Evolutionary conservation across 2,888 invertebrate species (phyloP), one percentile per base, ranked within the genome.

Genomic region (Hirtodrosophila confusa): DNA sequence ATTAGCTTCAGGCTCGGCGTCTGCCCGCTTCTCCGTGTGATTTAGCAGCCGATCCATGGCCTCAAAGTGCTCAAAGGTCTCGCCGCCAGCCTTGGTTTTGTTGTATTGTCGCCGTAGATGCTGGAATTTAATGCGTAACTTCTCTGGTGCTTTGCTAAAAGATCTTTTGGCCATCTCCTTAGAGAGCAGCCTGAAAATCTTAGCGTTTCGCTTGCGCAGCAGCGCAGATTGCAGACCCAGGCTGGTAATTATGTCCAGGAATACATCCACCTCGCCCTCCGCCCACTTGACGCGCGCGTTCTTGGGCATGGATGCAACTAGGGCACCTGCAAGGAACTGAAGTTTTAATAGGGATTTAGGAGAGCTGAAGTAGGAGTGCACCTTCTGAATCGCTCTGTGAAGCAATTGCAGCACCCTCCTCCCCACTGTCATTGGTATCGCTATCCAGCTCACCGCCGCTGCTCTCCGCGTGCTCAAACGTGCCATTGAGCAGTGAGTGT

Each of bases 121-220:
- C 49, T 87, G 85, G 17, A 66, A 82, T 6, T 82, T 87, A 8
- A 75, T 82, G 51, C 83, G 87, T 40, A 87, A 9, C 73, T 87
- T 85, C 2, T 82, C 86, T 0, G 87, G 66, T 0, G 83, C 67
- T 17, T 82, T 85, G 3, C 62, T 40, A 10, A 50, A 73, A 2
- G 48, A 54, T 4, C 61, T 35, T 8, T 85, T 82, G 2, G 58
- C 47, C 86, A 82, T 66, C 24, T 82, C 87, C 49, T 65, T 78
- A 23, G 87, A 82, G 8, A 82, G 51, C 11, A 87, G 17, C 24
- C 36, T 62, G 3, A 82, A 82, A 27, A 78, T 72, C 37, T 87
- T 85, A 12, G 87, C 82, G 36, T 82, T 82, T 0, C 82, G 65
- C 7, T 82, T 87, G 17, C 83, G 63, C 36, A 82, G 33, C 41